Evolutionary conservation across 2,888 invertebrate genomes (phyloP), one percentile per base, ranked within the genome.

Genomic region (Paralinhomoeus sp.): DNA sequence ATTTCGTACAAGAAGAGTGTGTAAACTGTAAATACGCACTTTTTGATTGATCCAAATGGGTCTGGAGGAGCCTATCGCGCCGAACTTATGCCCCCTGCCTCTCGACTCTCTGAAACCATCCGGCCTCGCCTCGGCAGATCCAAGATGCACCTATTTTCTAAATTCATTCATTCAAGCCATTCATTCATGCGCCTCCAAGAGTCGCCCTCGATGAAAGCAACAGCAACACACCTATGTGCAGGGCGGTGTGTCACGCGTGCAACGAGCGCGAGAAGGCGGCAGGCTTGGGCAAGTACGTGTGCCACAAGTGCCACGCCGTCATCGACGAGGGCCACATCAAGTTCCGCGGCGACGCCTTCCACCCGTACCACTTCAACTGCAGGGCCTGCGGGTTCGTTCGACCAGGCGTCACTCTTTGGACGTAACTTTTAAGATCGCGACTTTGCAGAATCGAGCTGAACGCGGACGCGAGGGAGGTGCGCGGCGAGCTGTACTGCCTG

Each of bases 341-440:
- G 54, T 69, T 58, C 58, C 64, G 65, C 47, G 89, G 89, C 39
- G 97, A 97, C 67, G 82, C 87, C 36, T 99, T 85, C 70, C 97
- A 99, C 68, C 85, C 93, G 0, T 99, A 99, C 68, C 97, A 97
- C 67, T 97, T 93, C 71, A 87, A 84, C 63, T 97, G 97, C 64
- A 80, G 85, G 37, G 57, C 62, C 23, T 72, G 71, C 60, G 63
- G 63, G 67, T 57, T 35, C 43, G 52, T 48, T 9, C 20, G 9
- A 12, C 9, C 7, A 9, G 7, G 21, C 12, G 23, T 21, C 9
- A 37, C 23, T 12, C 37, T 37, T 31, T 31, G 9, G n/a, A n/a
- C n/a, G n/a, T n/a, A n/a, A n/a, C n/a, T n/a, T n/a, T n/a, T n/a
- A n/a, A n/a, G n/a, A n/a, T n/a, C n/a, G n/a, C n/a, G n/a, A n/a